Base-by-base conservation (phyloP, 2,113 vertebrate species). In the Calonectris borealis region DNA sequence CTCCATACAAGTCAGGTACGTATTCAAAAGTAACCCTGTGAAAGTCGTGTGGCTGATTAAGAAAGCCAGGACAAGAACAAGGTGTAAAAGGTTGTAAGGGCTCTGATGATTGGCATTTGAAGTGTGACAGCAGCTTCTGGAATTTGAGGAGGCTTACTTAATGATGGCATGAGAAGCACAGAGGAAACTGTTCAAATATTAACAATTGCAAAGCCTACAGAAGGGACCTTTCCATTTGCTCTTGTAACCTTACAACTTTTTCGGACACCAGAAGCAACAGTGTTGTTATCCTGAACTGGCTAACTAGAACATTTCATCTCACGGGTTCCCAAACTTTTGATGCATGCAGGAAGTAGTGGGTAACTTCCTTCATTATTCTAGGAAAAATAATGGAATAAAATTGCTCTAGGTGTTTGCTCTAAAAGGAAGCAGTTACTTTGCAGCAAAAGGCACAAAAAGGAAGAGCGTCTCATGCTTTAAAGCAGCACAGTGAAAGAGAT, bases 1-100 rank as follows among this genome's bases (percentile, higher is more conserved):
- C 99, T 99, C 72, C 99, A 99, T 86, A 99, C 99, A 34, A 99
- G 99, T 95, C 99, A 99, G 99, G 99, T 99, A 96, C 4, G 90
- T 96, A 77, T 60, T 40, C 1, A 15, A 11, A 34, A 52, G 7
- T 16, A 48, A 77, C 8, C 4, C 21, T 36, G 16, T 77, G 61
- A 26, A 92, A 38, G 38, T 70, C 44, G 2, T 29, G 38, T 10
- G 7, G 4, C n/a, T 66, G 42, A 62, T n/a, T 44, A 55, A 58
- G 34, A 77, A 85, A 70, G 42, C 20, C 29, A 68, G 49, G n/a
- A 32, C 14, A 60, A 78, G 34, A 73, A 32, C 16, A 64, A 48
- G 11, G 24, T 32, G 10, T 48, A 40, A 57, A 73, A 65, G 8
- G 2, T 16, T 65, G 3, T 38, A 75, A 44, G 16, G 36, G 49